These are phyloP conservation scores for Chaenodraco wilsoni DNA, from an alignment of 2,797 vertebrate species.

Conservation along the genomic window DNA sequence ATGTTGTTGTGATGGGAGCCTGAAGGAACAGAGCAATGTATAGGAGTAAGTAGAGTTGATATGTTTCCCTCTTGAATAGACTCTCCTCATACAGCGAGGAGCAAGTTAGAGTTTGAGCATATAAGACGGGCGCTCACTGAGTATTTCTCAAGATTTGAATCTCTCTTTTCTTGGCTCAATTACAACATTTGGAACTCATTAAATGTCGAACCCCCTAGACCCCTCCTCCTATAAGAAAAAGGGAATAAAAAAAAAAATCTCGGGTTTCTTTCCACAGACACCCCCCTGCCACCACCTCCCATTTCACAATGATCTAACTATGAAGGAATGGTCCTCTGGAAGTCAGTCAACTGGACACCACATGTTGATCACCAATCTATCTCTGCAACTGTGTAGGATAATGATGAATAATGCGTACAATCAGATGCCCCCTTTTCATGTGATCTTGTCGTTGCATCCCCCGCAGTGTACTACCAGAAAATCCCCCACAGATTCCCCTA, in stretches of 20 bases:
- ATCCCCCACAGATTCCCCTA: slow-evolving; percentile 27
- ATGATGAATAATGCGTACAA: slow-evolving; percentile 45
- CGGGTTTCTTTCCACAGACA: slow-evolving; percentile 84
- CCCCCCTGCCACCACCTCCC: slow-evolving; percentile 84
- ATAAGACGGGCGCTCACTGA: slow-evolving; percentile 62
- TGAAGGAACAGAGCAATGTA: slow-evolving; percentile 35
- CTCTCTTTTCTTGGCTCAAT: slow-evolving; percentile 76
- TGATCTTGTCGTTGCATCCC: slow-evolving; percentile 31
- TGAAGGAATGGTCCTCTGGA: slow-evolving; percentile 85
- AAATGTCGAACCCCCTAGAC: slow-evolving; percentile 72
- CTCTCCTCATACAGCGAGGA: slow-evolving; percentile 54
- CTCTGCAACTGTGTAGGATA: slow-evolving; percentile 62
- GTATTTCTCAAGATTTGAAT: slow-evolving; percentile 82
- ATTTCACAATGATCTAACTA: slow-evolving; percentile 85
- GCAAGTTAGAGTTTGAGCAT: slow-evolving; percentile 49
- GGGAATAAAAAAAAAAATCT: slow-evolving; percentile 73
- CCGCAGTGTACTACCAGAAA: slow-evolving; percentile 34
- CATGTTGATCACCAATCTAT: slow-evolving; percentile 83
- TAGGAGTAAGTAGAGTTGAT: slow-evolving; percentile 38
- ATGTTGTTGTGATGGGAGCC: slow-evolving; percentile 40
- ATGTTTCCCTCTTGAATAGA: slow-evolving; percentile 55
- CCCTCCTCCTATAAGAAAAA: slow-evolving; percentile 80
- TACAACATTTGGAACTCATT: slow-evolving; percentile 90
- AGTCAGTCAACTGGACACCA: slow-evolving; percentile 82
- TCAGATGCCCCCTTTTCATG: slow-evolving; percentile 31